A percentile compares a stretch with the other conserved stretches of the same genome.
These are phyloP conservation scores for Lophura nycthemera DNA, from an alignment of 2,113 vertebrate species.

Conservation along the genomic window DNA sequence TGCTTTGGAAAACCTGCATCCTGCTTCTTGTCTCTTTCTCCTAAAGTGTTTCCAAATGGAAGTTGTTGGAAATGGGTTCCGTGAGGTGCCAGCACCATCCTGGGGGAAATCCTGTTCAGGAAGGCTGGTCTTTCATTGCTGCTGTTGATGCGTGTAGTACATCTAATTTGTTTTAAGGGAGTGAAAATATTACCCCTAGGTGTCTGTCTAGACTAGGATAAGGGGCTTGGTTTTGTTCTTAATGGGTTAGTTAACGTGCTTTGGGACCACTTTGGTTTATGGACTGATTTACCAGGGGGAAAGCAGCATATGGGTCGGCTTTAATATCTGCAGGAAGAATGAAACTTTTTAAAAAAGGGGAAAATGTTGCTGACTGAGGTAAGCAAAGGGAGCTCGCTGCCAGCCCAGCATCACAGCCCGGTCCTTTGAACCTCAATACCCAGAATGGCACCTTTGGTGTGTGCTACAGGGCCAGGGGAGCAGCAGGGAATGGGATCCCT, in stretches of 20 bases:
- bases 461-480: not conserved
- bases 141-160: not conserved
- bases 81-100: not conserved
- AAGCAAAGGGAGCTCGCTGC: not conserved
- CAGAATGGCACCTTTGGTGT: no score
- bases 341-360: not conserved
- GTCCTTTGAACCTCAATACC: no score
- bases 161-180: not conserved
- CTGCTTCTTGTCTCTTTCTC: not conserved
- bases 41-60: not conserved
- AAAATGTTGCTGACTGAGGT: not conserved
- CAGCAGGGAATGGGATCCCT: no score
- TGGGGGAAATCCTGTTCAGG: not conserved
- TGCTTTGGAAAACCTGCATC: fast-evolving
- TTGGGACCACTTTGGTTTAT: conserved; percentile 7
- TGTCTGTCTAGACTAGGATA: conserved; percentile 17
- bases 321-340: not conserved
- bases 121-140: conserved; percentile 7
- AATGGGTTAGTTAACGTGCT: not conserved
- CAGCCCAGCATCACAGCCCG: no score
- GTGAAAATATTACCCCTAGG: not conserved
- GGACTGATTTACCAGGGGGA: not conserved
- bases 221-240: not conserved
- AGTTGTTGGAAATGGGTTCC: not conserved
- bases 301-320: conserved; percentile 10